A percentile compares a stretch with the other conserved stretches of the same genome.
phyloP scores from a whole-genome alignment of 2,113 vertebrate species.

The Xiphophorus hellerii region DNA sequence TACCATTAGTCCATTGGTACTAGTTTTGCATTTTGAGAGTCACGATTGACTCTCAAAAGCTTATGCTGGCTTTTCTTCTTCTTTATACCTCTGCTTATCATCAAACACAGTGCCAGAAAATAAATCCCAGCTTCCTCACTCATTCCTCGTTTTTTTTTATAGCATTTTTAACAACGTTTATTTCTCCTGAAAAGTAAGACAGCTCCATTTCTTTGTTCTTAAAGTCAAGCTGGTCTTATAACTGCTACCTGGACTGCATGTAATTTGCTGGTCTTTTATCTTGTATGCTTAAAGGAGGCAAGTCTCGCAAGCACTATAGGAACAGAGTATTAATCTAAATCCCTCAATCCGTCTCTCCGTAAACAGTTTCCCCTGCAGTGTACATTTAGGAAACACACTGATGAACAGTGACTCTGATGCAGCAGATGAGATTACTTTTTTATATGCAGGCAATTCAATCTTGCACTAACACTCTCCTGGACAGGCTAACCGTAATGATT shows the following conservation, averaged over 20 bases:
- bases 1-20: too few species aligned
- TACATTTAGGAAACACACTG: conserved; percentile 30
- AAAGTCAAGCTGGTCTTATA: neutral
- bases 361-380: conserved; percentile 46
- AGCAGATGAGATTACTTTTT: conserved; percentile 67
- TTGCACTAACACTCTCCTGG: conserved; percentile 30
- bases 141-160: neutral
- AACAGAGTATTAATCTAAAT: conserved; percentile 8
- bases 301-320: conserved; percentile 21
- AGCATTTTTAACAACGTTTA: neutral
- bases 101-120: neutral
- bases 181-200: neutral
- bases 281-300: conserved; percentile 13
- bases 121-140: neutral
- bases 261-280: neutral
- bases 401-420: conserved; percentile 47
- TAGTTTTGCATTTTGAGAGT: too few species aligned
- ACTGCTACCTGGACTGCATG: conserved; percentile 2
- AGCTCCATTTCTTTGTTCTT: conserved; percentile 9
- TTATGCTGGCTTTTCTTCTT: too few species aligned
- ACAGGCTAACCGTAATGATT: conserved; percentile 50
- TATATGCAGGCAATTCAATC: conserved; percentile 61
- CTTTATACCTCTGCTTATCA: neutral
- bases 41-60: too few species aligned
- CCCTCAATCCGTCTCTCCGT: conserved; percentile 8